Evolutionary conservation across 2,888 invertebrate genomes (phyloP).

Genomic region (Tridacna gigas): DNA sequence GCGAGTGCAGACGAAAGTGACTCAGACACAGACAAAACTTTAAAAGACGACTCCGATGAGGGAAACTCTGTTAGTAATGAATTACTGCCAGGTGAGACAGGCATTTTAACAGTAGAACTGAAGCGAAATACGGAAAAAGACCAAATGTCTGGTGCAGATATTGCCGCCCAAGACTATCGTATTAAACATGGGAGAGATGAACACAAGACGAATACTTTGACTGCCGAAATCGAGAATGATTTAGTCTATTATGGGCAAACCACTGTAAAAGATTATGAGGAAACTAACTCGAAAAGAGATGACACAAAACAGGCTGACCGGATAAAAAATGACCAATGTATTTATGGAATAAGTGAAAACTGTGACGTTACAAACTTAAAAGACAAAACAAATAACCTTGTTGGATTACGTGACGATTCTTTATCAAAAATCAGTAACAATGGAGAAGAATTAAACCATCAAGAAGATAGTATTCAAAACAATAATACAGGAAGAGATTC

Average conservation of each 20-base stretch:
- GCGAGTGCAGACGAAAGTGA: slow-evolving; percentile 19
- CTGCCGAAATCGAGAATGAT: neutral
- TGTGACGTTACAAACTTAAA: neutral
- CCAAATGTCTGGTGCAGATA: neutral
- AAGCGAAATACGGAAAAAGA: neutral
- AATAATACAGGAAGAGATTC: neutral
- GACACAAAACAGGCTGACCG: neutral
- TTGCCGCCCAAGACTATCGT: neutral
- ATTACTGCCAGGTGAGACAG: neutral
- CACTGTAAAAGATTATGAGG: too few species aligned
- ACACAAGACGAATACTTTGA: neutral
- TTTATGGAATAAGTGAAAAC: too few species aligned
- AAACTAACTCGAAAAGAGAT: too few species aligned
- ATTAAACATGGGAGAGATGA: neutral
- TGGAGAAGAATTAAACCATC: neutral
- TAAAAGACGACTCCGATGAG: slow-evolving; percentile 4
- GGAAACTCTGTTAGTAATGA: neutral
- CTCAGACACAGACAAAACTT: slow-evolving; percentile 27
- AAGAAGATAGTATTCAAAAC: too few species aligned
- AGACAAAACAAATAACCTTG: neutral
- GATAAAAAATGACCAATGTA: neutral
- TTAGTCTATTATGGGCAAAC: too few species aligned
- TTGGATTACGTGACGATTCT: neutral
- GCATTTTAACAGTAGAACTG: neutral
- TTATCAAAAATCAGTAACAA: neutral